Base-by-base conservation (phyloP, 2,797 vertebrate genomes). In the Hoplostethus mediterraneus region DNA sequence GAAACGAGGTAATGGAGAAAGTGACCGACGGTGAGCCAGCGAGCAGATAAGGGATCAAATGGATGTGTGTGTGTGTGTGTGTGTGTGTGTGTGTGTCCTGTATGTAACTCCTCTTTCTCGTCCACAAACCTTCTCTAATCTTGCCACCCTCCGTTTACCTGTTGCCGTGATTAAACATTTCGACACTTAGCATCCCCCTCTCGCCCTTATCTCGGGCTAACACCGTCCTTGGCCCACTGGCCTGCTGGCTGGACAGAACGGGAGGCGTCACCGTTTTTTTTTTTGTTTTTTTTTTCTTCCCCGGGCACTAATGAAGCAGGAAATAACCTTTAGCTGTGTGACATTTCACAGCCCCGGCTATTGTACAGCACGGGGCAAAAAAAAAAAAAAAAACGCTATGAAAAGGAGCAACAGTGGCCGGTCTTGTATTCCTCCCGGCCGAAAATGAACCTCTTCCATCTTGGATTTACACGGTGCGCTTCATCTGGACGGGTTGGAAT, bases 251-350 rank as follows among this genome's bases (percentile, higher is more conserved):
- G 51, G 57, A 67, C 78, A 70, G 65, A 82, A 65, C 60, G 21
- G 33, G 36, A 36, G 57, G 6, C 71, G 11, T 38, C n/a, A 45
- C 47, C 30, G 47, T 52, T 73, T 52, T 21, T 21, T 21, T 21
- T n/a, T n/a, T n/a, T n/a, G n/a, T 52, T 21, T 21, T 21, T 21
- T 52, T 73, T 52, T 21, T 21, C 1, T 21, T 69, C 52, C 40
- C 53, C 31, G 11, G 12, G 63, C 61, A n/a, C 58, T 73, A 76
- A 81, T 77, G 77, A 83, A 82, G 79, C 13, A 84, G 74, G 75
- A 83, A 85, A 80, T 80, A 84, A 87, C 90, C 84, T 89, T 88
- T 84, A 76, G 84, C 80, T 14, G 71, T 63, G 81, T 79, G 88
- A 85, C 87, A 86, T 88, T 90, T 90, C 82, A 83, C 79, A 73